A percentile compares a stretch with the other conserved stretches of the same genome.
These are phyloP conservation scores for Intellagama lesueurii DNA, from an alignment of 2,797 vertebrate genomes.

Conservation along the genomic window DNA sequence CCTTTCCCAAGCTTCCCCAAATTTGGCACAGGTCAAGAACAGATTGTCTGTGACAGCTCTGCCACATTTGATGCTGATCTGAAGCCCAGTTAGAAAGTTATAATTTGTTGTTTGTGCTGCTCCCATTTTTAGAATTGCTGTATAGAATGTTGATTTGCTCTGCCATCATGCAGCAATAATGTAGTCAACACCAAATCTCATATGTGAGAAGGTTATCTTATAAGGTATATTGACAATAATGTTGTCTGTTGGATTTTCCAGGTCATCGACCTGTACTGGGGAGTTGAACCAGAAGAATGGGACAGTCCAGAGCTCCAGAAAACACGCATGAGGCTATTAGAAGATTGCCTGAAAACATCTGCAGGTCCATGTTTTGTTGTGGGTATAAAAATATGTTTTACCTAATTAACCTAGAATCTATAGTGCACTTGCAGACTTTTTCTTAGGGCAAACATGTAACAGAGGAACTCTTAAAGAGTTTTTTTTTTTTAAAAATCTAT, in stretches of 20 bases:
- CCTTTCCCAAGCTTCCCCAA: no score
- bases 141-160: background rate
- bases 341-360: constrained; percentile 97
- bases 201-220: background rate
- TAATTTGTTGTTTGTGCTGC: no score
- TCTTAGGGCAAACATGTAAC: background rate
- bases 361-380: constrained; percentile 99
- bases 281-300: constrained; percentile 92
- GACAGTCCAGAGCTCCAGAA: constrained; percentile 93
- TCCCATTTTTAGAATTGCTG: no score
- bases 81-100: no score
- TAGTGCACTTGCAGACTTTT: constrained; percentile 33
- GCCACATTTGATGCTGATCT: no score
- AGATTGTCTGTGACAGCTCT: no score
- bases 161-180: background rate
- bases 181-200: background rate
- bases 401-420: constrained; percentile 42
- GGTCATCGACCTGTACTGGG: constrained; percentile 99
- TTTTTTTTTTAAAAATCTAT: background rate
- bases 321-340: constrained; percentile 94
- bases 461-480: background rate
- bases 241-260: constrained; percentile 69
- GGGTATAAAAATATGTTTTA: constrained; percentile 87
- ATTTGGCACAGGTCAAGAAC: no score
- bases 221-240: constrained; percentile 37